A percentile compares a stretch with the other conserved stretches of the same genome.
Evolutionary conservation across 2,113 vertebrate species (phyloP).

Genomic region (Entelurus aequoreus): DNA sequence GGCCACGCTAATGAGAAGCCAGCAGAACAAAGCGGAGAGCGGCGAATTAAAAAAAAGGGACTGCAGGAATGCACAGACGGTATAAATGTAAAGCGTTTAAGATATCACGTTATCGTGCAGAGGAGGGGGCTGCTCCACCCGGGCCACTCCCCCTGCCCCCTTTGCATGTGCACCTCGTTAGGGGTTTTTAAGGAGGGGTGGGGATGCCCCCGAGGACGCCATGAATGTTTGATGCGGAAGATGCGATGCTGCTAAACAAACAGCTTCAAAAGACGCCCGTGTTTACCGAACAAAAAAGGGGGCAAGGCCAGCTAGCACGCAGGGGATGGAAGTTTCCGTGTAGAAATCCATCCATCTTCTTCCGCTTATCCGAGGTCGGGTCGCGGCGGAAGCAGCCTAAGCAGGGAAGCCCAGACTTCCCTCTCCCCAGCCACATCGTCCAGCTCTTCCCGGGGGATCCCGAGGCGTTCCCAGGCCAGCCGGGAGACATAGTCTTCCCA

Average conservation of each 20-base stretch:
- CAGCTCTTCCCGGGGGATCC: too few relatives aligned
- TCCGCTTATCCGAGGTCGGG: too few relatives aligned
- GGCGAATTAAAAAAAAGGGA: constrained; percentile 26
- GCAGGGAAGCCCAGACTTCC: too few relatives aligned
- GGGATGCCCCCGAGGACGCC: constrained; percentile 29
- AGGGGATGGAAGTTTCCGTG: not conserved
- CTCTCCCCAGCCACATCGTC: too few relatives aligned
- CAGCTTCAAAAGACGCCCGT: constrained; percentile 36
- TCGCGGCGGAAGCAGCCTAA: too few relatives aligned
- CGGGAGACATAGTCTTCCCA: too few relatives aligned
- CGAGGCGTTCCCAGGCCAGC: too few relatives aligned
- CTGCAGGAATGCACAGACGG: not conserved
- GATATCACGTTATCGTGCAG: constrained; percentile 26
- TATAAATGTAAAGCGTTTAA: constrained; percentile 33
- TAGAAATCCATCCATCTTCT: too few relatives aligned
- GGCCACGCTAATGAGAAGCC: constrained; percentile 34
- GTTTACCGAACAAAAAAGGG: constrained; percentile 46
- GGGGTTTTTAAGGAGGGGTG: constrained; percentile 26
- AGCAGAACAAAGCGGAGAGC: constrained; percentile 22
- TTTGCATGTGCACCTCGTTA: constrained; percentile 47
- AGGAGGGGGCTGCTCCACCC: not conserved
- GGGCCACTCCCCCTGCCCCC: constrained; percentile 9
- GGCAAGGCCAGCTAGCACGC: not conserved
- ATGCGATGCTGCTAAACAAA: constrained; percentile 52
- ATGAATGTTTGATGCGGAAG: constrained; percentile 57